Percentiles rank a stretch among this genome's conserved stretches.
phyloP scores from a whole-genome alignment of 2,113 vertebrate genomes.

The Leiothrix lutea region DNA sequence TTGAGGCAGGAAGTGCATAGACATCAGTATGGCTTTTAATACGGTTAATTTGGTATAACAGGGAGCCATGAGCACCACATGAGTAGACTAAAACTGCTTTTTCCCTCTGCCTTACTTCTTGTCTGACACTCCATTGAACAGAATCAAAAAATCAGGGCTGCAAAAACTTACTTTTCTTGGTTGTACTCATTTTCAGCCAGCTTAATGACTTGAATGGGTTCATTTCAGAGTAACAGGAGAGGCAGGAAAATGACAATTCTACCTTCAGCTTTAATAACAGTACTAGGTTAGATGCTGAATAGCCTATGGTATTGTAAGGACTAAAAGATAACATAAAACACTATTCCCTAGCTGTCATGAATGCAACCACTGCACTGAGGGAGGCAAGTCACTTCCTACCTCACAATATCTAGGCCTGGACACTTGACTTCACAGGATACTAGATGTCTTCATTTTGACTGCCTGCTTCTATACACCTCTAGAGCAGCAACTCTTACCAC shows the following conservation, averaged over 20 bases:
- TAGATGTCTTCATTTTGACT: neutral
- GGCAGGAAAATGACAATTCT: neutral
- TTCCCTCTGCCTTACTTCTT: neutral
- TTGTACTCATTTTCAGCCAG: neutral
- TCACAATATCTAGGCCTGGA: neutral
- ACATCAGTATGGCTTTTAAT: neutral
- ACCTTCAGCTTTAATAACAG: neutral
- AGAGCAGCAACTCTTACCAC: neutral
- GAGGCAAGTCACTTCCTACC: neutral
- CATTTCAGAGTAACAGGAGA: neutral
- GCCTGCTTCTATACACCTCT: neutral
- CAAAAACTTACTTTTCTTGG: neutral
- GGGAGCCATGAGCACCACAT: neutral
- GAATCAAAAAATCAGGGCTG: neutral
- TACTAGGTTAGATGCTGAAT: neutral
- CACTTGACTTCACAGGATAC: neutral
- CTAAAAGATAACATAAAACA: neutral
- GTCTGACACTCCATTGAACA: neutral
- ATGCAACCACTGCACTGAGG: neutral
- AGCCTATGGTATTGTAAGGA: neutral
- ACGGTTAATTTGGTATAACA: accelerated
- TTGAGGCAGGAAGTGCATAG: neutral
- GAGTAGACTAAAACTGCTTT: neutral
- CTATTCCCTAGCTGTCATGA: neutral
- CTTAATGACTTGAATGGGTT: neutral